Evolutionary conservation across 1,140 invertebrate species (phyloP).

Genomic region (Zaprionus taronus): DNA sequence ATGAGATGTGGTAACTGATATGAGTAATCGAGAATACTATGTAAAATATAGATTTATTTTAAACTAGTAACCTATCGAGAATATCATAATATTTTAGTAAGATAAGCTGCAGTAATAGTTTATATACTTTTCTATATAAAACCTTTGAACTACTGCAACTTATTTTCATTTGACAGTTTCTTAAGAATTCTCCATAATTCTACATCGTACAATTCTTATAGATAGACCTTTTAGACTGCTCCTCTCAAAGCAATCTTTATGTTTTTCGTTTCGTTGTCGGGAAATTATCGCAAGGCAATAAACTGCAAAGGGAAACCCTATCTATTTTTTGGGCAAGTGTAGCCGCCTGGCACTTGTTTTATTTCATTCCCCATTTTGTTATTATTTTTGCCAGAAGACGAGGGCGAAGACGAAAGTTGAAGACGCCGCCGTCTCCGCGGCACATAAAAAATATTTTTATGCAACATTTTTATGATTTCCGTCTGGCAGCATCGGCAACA

Average conservation of each 20-base stretch:
- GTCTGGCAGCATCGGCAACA: slow-evolving; percentile 59
- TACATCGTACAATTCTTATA: background rate
- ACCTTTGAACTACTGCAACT: background rate
- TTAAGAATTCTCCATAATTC: background rate
- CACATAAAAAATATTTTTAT: slow-evolving; percentile 81
- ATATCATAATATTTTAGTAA: no score
- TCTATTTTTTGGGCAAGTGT: slow-evolving; percentile 1
- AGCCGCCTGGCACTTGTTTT: slow-evolving; percentile 56
- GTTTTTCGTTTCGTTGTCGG: background rate
- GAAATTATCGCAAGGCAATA: background rate
- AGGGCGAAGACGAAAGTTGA: slow-evolving; percentile 37
- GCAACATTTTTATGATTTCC: slow-evolving; percentile 82
- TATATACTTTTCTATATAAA: background rate
- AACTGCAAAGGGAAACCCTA: background rate
- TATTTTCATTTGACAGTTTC: background rate
- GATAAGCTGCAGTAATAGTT: no score
- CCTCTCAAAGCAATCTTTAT: background rate
- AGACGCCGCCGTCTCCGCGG: slow-evolving; percentile 31
- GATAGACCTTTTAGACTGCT: background rate
- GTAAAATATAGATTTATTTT: no score
- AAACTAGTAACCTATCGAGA: no score
- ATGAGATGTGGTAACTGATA: no score
- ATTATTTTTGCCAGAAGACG: slow-evolving; percentile 68
- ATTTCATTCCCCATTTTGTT: slow-evolving; percentile 79
- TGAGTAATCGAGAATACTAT: no score